Evolutionary conservation across 1,140 invertebrate species (phyloP).

Genomic region (Calycopis cecrops): DNA sequence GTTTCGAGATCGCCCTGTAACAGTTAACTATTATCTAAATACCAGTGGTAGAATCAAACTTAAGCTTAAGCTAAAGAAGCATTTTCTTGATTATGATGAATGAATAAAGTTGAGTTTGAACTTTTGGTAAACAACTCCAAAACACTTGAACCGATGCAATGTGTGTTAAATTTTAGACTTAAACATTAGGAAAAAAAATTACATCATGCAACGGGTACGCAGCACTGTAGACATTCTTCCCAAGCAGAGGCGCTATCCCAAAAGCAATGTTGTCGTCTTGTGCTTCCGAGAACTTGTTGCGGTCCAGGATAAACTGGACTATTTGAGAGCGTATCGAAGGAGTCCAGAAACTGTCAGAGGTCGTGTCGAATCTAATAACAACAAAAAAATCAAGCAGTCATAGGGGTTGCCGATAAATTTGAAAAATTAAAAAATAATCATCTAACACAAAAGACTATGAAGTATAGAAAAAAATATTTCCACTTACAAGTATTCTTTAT

Average conservation of each 20-base stretch:
- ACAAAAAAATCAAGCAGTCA: too few species aligned
- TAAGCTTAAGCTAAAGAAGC: too few species aligned
- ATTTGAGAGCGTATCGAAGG: conserved; percentile 90
- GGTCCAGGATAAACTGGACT: conserved; percentile 93
- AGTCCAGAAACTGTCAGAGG: conserved; percentile 89
- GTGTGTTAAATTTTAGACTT: too few species aligned
- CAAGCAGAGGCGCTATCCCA: conserved; percentile 89
- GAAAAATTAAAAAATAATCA: too few species aligned
- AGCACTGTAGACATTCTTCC: conserved; percentile 85
- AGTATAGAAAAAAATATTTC: conserved; percentile 1
- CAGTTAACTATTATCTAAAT: too few species aligned
- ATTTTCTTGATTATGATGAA: too few species aligned
- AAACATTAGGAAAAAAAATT: conserved; percentile 47
- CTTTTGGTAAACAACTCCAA: too few species aligned
- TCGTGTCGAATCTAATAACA: conserved; percentile 85
- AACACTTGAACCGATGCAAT: too few species aligned
- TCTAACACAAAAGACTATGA: too few species aligned
- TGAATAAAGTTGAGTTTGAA: too few species aligned
- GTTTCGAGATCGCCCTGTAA: conserved; percentile 82
- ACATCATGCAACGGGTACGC: conserved; percentile 95
- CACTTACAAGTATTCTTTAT: conserved; percentile 91
- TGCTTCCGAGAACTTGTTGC: conserved; percentile 86
- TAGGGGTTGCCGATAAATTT: too few species aligned
- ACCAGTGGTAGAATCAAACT: too few species aligned
- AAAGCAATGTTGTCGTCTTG: conserved; percentile 83